Base-by-base conservation (phyloP, 37 sponge, comb jelly and placozoan genomes). In the Cladorhizidae sp. region DNA sequence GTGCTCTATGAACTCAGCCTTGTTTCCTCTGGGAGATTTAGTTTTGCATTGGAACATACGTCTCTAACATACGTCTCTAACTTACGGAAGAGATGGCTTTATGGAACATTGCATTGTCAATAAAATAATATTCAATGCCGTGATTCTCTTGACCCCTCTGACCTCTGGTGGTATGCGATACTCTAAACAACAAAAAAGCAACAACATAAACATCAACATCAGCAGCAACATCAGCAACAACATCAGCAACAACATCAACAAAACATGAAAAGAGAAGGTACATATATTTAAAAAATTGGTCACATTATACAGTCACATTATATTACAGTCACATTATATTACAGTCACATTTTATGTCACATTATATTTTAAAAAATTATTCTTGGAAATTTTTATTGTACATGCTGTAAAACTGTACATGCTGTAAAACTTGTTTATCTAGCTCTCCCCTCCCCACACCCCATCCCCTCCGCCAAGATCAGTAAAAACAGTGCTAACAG, bases 41-140 rank as follows among this genome's bases (percentile, higher is more conserved):
- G n/a, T n/a, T n/a, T n/a, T n/a, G n/a, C n/a, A n/a, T n/a, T n/a
- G n/a, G n/a, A n/a, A n/a, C n/a, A n/a, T n/a, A n/a, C n/a, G n/a
- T n/a, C n/a, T n/a, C n/a, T n/a, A n/a, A n/a, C n/a, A n/a, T n/a
- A n/a, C n/a, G n/a, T n/a, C n/a, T n/a, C n/a, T 8, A 20, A 23
- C 87, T 41, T 52, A 91, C 91, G 29, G 87, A 77, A 43, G 82
- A 81, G 21, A 49, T 57, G 18, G 88, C 92, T 49, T 75, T 84
- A 22, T 57, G 26, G 40, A 93, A 93, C 22, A 83, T 85, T 38
- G 36, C 72, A 12, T 61, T 74, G 45, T 70, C 86, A 40, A 88
- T 86, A 50, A 86, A 93, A 80, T 86, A 86, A 67, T 93, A 93
- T 29, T 93, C 86, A 51, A 76, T 81, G 49, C 89, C 89, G 21